Evolutionary conservation across 2,888 invertebrate genomes (phyloP).

Genomic region (Nemoura dubitans): DNA sequence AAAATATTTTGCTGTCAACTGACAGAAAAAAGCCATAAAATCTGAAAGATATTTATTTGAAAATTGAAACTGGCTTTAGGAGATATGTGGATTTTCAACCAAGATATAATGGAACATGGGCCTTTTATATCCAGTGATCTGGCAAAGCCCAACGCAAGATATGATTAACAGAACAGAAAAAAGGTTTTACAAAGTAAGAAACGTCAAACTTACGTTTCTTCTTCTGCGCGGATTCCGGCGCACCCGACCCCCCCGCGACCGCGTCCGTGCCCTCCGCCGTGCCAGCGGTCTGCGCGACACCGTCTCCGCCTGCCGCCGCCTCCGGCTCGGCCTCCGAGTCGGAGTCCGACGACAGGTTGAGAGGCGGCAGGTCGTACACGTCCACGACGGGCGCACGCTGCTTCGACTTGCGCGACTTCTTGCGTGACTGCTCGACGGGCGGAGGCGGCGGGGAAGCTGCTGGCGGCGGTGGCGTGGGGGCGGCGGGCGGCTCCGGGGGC

Average conservation of each 20-base stretch:
- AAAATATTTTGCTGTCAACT: no score
- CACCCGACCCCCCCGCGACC: not conserved
- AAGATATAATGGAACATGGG: no score
- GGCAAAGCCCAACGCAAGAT: no score
- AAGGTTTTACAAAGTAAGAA: no score
- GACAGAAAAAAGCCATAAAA: no score
- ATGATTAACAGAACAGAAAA: no score
- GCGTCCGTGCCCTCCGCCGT: not conserved
- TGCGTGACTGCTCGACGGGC: not conserved
- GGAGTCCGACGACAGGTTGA: slow-evolving; percentile 83
- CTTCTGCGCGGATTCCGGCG: slow-evolving; percentile 2
- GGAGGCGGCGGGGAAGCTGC: not conserved
- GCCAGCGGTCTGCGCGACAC: not conserved
- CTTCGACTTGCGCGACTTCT: slow-evolving; percentile 16
- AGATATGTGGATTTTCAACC: no score
- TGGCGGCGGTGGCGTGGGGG: not conserved
- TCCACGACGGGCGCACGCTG: slow-evolving; percentile 61
- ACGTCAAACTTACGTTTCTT: slow-evolving; percentile 56
- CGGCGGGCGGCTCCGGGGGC: slow-evolving; percentile 61
- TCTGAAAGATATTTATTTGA: no score
- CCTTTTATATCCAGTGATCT: no score
- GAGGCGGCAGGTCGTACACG: slow-evolving; percentile 77
- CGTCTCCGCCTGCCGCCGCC: slow-evolving; percentile 1
- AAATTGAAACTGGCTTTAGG: no score
- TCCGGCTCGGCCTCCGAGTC: slow-evolving; percentile 70